Evolutionary conservation across 2,113 vertebrate genomes (phyloP).

Genomic region (Halichoeres trimaculatus): DNA sequence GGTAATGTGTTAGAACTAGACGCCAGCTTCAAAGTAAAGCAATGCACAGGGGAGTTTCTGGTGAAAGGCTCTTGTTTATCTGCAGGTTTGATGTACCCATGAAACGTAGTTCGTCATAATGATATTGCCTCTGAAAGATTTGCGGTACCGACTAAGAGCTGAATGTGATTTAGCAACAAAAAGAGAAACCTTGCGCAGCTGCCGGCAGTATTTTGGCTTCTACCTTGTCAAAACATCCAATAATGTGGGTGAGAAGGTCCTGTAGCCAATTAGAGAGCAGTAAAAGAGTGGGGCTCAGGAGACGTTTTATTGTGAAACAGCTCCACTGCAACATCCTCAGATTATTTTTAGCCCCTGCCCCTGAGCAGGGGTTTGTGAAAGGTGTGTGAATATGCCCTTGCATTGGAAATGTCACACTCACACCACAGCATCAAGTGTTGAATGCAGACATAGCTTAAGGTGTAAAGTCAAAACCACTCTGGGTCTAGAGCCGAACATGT

Average conservation of each 20-base stretch:
- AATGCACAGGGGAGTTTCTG: neutral
- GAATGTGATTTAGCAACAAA: conserved; percentile 32
- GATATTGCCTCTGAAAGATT: neutral
- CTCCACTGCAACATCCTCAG: conserved; percentile 57
- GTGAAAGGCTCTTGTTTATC: neutral
- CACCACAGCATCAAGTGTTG: conserved; percentile 59
- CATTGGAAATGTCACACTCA: conserved; percentile 69
- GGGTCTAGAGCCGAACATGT: conserved; percentile 53
- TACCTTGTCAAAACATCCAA: conserved; percentile 68
- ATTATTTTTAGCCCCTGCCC: conserved; percentile 73
- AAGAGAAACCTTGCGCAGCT: conserved; percentile 14
- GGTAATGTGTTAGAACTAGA: neutral
- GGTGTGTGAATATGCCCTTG: conserved; percentile 72
- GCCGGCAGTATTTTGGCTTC: conserved; percentile 50
- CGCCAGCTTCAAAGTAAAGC: no score
- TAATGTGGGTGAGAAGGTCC: conserved; percentile 73
- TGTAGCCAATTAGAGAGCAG: conserved; percentile 71
- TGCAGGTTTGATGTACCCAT: neutral
- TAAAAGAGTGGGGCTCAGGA: conserved; percentile 57
- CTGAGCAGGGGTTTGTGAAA: conserved; percentile 59
- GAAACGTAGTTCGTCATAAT: neutral
- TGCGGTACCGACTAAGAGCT: neutral
- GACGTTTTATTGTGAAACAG: conserved; percentile 66
- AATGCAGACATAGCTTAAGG: conserved; percentile 66
- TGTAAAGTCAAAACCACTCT: conserved; percentile 68